phyloP scores from a whole-genome alignment of 2,888 invertebrate species.

The Orchesellides sinensis region DNA sequence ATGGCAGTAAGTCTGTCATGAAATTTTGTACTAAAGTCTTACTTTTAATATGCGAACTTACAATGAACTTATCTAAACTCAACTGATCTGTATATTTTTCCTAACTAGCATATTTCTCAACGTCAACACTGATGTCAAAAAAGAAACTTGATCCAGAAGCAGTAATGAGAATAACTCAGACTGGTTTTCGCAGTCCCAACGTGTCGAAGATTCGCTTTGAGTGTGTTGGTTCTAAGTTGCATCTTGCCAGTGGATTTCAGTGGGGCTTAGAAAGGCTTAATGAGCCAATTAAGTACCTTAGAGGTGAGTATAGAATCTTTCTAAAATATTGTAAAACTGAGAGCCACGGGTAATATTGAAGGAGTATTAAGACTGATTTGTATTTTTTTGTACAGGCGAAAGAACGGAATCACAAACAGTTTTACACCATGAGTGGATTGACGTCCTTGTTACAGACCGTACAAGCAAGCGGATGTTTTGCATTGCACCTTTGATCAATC shows the following conservation, averaged over 20 bases:
- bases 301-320: conserved; percentile 24
- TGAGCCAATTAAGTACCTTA: conserved; percentile 43
- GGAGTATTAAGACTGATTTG: not conserved
- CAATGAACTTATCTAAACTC: too few relatives aligned
- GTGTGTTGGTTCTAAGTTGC: conserved; percentile 57
- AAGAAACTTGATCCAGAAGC: conserved; percentile 5
- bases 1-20: conserved; percentile 25
- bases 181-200: not conserved
- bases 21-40: conserved; percentile 1
- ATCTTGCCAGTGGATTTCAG: conserved; percentile 57
- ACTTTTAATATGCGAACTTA: too few relatives aligned
- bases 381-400: not conserved
- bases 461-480: conserved; percentile 33
- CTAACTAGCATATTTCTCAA: conserved; percentile 27
- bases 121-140: not conserved
- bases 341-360: not conserved
- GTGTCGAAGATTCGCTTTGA: conserved; percentile 53
- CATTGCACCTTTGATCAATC: conserved; percentile 53
- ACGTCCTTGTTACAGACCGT: conserved; percentile 22
- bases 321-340: not conserved
- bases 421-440: conserved; percentile 46
- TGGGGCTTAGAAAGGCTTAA: conserved; percentile 44
- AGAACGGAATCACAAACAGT: not conserved
- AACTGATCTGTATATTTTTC: not conserved
- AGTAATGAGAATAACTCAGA: conserved; percentile 10